Conservation (phyloP, 2,888 invertebrate genomes). For the Lasioglossum calceatum region DNA sequence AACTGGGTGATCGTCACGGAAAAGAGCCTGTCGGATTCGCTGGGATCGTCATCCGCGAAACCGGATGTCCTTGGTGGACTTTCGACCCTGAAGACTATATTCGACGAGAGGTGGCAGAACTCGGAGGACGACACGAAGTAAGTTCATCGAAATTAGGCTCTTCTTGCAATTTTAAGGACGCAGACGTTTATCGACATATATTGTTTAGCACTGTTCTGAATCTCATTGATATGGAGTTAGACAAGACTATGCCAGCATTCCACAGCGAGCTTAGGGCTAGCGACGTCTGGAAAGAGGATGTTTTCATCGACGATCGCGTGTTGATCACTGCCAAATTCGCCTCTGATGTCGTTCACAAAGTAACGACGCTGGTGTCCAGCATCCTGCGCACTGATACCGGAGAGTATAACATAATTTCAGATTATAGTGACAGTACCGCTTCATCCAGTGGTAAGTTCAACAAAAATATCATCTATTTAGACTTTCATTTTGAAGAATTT, state of each 20-base stretch:
- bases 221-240: conserved; percentile 75
- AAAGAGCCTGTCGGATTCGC: conserved; percentile 65
- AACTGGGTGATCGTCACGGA: conserved; percentile 62
- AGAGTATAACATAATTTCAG: neutral
- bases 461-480: neutral
- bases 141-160: neutral
- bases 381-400: conserved; percentile 47
- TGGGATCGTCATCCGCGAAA: conserved; percentile 65
- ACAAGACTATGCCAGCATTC: conserved; percentile 70
- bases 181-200: neutral
- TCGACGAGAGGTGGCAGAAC: conserved; percentile 64
- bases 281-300: conserved; percentile 65
- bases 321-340: conserved; percentile 73
- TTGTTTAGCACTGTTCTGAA: conserved; percentile 65
- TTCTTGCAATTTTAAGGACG: neutral
- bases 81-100: conserved; percentile 64
- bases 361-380: conserved; percentile 22
- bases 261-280: conserved; percentile 64
- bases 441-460: neutral
- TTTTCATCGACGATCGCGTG: conserved; percentile 68
- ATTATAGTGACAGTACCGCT: neutral
- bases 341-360: conserved; percentile 71
- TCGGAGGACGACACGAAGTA: conserved; percentile 58
- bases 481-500: neutral
- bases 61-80: conserved; percentile 54